These are phyloP conservation scores for Pipistrellus pipistrellus DNA, from an alignment of 2,797 vertebrate genomes.

Conservation along the genomic window DNA sequence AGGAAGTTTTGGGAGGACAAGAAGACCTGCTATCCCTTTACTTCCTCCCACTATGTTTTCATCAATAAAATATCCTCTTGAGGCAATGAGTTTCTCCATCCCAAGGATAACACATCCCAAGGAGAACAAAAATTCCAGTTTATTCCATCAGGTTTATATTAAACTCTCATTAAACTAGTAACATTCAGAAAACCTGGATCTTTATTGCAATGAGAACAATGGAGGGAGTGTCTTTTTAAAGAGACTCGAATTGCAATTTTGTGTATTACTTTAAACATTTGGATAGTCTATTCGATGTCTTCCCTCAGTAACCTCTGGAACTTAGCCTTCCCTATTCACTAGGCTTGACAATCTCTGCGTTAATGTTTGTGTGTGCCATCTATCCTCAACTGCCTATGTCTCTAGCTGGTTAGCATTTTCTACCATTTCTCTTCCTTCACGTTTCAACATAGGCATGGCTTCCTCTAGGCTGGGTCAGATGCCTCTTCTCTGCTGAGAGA, in stretches of 20 bases:
- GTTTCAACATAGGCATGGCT: neutral
- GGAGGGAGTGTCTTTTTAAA: constrained; percentile 32
- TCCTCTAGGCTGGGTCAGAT: neutral
- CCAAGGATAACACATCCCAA: constrained; percentile 22
- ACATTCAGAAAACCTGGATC: constrained; percentile 18
- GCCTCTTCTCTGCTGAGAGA: neutral
- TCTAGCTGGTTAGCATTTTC: neutral
- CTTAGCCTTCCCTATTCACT: neutral
- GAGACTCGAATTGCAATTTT: neutral
- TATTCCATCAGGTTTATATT: constrained; percentile 52
- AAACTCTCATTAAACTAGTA: constrained; percentile 57
- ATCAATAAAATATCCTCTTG: constrained; percentile 67
- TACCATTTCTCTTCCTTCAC: neutral
- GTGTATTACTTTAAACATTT: neutral
- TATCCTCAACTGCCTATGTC: fast-evolving
- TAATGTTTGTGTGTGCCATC: neutral
- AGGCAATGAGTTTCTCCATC: constrained; percentile 63
- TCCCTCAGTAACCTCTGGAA: neutral
- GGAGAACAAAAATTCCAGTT: constrained; percentile 34
- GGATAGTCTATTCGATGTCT: neutral
- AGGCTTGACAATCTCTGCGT: neutral
- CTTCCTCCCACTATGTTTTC: neutral
- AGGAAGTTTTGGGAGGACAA: neutral
- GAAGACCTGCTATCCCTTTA: neutral
- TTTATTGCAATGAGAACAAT: constrained; percentile 8